phyloP scores from a whole-genome alignment of 2,797 vertebrate species.

The Crenichthys baileyi region DNA sequence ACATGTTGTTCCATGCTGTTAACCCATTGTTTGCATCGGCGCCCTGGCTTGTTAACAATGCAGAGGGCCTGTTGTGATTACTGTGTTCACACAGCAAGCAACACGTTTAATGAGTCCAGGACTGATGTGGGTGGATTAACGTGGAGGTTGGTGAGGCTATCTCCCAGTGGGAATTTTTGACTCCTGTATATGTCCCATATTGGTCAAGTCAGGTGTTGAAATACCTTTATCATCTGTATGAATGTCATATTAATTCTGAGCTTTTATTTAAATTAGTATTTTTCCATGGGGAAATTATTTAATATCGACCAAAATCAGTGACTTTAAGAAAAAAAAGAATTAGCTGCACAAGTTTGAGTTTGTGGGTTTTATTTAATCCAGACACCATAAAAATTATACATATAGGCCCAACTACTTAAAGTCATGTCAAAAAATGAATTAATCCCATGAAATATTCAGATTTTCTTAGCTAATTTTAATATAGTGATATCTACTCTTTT shows the following conservation, averaged over 20 bases:
- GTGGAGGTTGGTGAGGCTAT: slow-evolving; percentile 4
- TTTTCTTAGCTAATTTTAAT: too few relatives aligned
- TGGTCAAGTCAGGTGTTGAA: not conserved
- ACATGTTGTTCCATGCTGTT: slow-evolving; percentile 39
- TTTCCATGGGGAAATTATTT: not conserved
- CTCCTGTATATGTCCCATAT: not conserved
- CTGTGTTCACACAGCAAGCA: slow-evolving; percentile 61
- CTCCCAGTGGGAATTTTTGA: not conserved
- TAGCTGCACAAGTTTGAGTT: not conserved
- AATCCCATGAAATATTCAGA: not conserved
- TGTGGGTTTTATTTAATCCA: not conserved
- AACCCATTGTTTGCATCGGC: slow-evolving; percentile 43
- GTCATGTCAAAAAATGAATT: not conserved
- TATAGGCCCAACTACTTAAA: not conserved
- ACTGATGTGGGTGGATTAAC: slow-evolving; percentile 31
- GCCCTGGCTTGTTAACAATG: slow-evolving; percentile 52
- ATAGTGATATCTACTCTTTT: too few relatives aligned
- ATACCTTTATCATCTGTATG: not conserved
- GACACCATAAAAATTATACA: too few relatives aligned
- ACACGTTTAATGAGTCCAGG: slow-evolving; percentile 36
- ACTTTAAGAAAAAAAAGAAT: not conserved
- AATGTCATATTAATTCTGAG: not conserved
- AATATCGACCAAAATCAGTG: not conserved
- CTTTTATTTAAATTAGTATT: not conserved
- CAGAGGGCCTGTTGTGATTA: slow-evolving; percentile 52